Evolutionary conservation across 2,113 vertebrate genomes (phyloP), one percentile per base, ranked within the genome.

Genomic region (Seriola aureovittata): DNA sequence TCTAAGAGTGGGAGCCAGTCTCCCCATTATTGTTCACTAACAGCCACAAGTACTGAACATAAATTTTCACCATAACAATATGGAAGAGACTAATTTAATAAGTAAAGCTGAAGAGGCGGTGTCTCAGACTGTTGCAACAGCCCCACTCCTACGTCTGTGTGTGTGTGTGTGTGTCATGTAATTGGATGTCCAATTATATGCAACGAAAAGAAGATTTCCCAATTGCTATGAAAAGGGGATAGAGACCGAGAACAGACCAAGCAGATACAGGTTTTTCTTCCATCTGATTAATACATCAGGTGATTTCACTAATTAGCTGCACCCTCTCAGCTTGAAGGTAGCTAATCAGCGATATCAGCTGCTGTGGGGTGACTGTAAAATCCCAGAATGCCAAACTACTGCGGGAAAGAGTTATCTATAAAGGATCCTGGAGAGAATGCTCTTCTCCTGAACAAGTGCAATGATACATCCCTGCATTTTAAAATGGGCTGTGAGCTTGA

Each of bases 181-280:
- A 67, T 82, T 55, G 25, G 50, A 58, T 71, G 65, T 85, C 66
- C 48, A 86, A 65, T 88, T 68, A 87, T 64, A 75, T 80, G 54
- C 32, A 57, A 65, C 63, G 40, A 62, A 82, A 82, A 62, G 14
- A 63, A 21, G 44, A 75, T 75, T 54, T 66, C 57, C 57, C 32
- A 32, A 59, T 68, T 78, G 34, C 58, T 17, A 12, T 19, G 34
- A 14, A 58, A 55, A 48, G 21, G 19, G 11, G 23, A 48, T 36
- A 66, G 21, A 55, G 10, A 48, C 60, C 23, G 23, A 11, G 9
- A 44, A 52, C 44, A 77, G 63, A 40, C 21, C 42, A 55, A n/a
- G n/a, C 48, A 44, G 13, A 70, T 25, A 58, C 19, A 62, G 32
- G 4, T 44, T 62, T 57, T 62, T 21, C 48, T 21, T 32, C 34